Evolutionary conservation across 1,140 invertebrate species (phyloP).

Genomic region (Nasonia vitripennis): DNA sequence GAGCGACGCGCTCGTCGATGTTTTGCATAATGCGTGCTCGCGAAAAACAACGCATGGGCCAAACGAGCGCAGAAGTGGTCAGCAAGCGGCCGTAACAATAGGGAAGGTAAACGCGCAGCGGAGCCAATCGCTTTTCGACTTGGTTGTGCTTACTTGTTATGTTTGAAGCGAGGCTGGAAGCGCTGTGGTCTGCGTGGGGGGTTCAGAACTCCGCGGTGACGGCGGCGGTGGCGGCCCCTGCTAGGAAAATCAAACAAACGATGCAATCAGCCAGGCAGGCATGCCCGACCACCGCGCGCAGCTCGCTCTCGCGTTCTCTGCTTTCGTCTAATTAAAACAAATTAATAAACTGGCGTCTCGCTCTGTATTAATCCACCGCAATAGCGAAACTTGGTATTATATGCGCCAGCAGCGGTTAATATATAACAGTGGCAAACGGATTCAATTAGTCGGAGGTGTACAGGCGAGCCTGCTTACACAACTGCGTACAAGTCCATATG

Average conservation of each 20-base stretch:
- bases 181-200: neutral
- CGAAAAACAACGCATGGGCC: neutral
- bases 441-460: neutral
- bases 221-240: neutral
- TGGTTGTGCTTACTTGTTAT: neutral
- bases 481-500: neutral
- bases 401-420: neutral
- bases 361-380: constrained; percentile 3
- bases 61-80: neutral
- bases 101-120: neutral
- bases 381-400: neutral
- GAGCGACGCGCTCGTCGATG: neutral
- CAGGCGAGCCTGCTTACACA: neutral
- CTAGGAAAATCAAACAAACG: constrained; percentile 4
- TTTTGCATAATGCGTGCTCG: neutral
- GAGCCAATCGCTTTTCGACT: neutral
- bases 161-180: neutral
- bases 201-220: neutral
- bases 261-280: neutral
- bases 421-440: neutral
- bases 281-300: neutral
- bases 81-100: no score
- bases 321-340: constrained; percentile 4
- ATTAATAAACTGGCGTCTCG: neutral
- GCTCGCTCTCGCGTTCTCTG: neutral